phyloP scores from a whole-genome alignment of 1,140 invertebrate species.

The Tetramorium parvispinum region DNA sequence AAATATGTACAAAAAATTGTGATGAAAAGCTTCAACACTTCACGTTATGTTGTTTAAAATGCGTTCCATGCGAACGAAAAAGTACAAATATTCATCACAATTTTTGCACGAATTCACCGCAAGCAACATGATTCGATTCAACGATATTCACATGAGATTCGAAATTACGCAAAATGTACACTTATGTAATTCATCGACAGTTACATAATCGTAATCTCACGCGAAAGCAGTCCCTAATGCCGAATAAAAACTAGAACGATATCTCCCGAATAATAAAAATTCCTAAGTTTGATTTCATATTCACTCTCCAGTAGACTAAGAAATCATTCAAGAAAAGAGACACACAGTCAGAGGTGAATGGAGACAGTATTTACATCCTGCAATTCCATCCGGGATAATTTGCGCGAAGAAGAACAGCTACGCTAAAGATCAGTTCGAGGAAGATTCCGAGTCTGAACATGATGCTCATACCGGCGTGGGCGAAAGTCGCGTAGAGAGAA shows the following conservation, averaged over 20 bases:
- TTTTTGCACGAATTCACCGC: not conserved
- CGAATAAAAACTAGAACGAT: not conserved
- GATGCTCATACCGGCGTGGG: not conserved
- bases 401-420: not conserved
- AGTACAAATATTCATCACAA: not conserved
- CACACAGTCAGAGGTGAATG: not conserved
- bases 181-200: not conserved
- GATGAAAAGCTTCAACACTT: not conserved
- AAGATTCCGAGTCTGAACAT: not conserved
- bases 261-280: not conserved
- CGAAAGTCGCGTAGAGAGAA: conserved; percentile 34
- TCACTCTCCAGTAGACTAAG: not conserved
- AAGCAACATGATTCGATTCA: not conserved
- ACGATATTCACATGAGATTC: not conserved
- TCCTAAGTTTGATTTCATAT: not conserved
- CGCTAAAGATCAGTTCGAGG: not conserved
- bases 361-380: not conserved
- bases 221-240: not conserved
- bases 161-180: not conserved
- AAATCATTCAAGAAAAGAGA: not conserved
- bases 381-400: not conserved
- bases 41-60: not conserved
- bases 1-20: not conserved
- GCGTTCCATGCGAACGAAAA: not conserved
- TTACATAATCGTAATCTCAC: conserved; percentile 13